Conservation (phyloP, 2,113 vertebrate species). For the Neogale vison region DNA sequence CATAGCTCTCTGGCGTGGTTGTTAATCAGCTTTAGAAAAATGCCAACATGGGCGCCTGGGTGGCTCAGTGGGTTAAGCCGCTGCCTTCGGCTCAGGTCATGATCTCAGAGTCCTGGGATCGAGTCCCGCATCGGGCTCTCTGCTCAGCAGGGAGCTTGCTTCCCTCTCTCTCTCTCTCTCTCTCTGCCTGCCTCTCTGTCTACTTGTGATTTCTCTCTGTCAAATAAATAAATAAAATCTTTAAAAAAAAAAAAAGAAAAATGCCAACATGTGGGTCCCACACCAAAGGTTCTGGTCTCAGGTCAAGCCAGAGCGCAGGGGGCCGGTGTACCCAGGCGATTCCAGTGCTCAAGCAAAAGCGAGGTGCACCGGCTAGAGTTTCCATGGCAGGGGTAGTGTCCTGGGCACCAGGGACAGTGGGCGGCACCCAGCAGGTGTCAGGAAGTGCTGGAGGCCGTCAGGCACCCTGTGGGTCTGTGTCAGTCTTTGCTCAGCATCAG, state of each 20-base stretch:
- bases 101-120: too few relatives aligned
- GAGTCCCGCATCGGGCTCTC: too few relatives aligned
- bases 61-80: too few relatives aligned
- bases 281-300: neutral
- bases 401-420: neutral
- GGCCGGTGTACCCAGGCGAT: neutral
- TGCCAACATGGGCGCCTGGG: accelerated
- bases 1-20: neutral
- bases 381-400: neutral
- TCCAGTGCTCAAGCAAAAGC: neutral
- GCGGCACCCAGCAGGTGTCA: neutral
- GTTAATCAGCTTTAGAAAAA: neutral
- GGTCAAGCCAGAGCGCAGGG: neutral
- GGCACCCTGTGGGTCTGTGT: neutral
- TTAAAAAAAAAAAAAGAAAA: too few relatives aligned
- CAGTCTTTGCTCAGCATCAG: neutral
- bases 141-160: too few relatives aligned
- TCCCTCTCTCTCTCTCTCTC: too few relatives aligned
- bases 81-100: too few relatives aligned
- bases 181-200: too few relatives aligned
- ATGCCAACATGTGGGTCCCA: accelerated
- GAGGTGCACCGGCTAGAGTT: neutral
- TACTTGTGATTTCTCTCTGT: too few relatives aligned
- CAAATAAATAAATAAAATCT: too few relatives aligned
- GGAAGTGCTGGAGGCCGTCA: neutral